Conservation (phyloP, 2,888 invertebrate genomes). For the Scaptomyza reducta region DNA sequence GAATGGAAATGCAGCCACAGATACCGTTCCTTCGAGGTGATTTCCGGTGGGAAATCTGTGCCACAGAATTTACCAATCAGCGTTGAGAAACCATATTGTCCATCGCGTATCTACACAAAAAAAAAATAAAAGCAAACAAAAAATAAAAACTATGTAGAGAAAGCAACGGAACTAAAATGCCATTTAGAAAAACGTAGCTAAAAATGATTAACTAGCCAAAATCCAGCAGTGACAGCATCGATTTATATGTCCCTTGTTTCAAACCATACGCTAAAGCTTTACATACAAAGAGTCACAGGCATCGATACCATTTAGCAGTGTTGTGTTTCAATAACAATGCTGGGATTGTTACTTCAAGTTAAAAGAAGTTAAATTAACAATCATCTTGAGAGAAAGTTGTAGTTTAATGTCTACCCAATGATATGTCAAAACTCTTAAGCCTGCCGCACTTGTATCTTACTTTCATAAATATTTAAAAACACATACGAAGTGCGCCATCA, state of each 20-base stretch:
- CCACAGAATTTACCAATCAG: constrained; percentile 90
- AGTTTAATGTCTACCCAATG: too few species aligned
- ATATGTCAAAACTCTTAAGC: too few species aligned
- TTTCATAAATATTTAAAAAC: too few species aligned
- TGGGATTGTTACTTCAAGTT: not conserved
- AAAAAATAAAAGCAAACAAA: constrained; percentile 5
- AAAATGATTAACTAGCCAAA: constrained; percentile 24
- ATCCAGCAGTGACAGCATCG: constrained; percentile 5
- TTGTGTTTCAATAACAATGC: too few species aligned
- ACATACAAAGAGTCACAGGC: not conserved
- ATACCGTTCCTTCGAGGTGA: constrained; percentile 89
- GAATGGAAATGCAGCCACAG: constrained; percentile 92
- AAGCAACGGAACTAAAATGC: not conserved
- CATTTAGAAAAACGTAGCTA: constrained; percentile 20
- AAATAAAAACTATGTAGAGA: constrained; percentile 3
- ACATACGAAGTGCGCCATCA: not conserved
- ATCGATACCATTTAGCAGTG: too few species aligned
- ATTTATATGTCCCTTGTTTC: constrained; percentile 4
- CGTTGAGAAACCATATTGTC: constrained; percentile 90
- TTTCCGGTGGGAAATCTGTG: constrained; percentile 88
- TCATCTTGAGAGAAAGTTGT: too few species aligned
- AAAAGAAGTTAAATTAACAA: too few species aligned
- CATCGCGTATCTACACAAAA: constrained; percentile 88
- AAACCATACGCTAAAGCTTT: not conserved
- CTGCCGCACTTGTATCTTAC: too few species aligned